Evolutionary conservation across 92 coral and sea anemone species (phyloP).

Genomic region (Parazoanthus swiftii): DNA sequence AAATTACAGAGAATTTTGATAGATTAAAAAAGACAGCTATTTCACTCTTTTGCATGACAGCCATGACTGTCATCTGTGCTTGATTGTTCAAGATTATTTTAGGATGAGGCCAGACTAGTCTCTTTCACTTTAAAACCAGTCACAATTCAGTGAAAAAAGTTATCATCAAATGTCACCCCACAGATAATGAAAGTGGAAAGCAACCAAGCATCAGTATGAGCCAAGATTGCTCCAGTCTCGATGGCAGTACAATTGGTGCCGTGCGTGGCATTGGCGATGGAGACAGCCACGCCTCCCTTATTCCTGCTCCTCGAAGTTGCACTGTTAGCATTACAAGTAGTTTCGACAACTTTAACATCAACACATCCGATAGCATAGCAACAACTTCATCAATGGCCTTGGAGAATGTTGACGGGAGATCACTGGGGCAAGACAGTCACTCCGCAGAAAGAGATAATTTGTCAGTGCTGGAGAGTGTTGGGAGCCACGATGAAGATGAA

Average conservation of each 20-base stretch:
- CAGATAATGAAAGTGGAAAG: conserved; percentile 90
- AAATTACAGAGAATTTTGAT: no score
- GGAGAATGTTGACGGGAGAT: conserved; percentile 59
- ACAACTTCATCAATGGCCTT: conserved; percentile 67
- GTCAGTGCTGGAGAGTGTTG: conserved; percentile 86
- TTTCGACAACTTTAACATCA: conserved; percentile 89
- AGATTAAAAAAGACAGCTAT: no score
- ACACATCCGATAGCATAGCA: conserved; percentile 57
- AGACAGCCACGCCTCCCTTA: conserved; percentile 91
- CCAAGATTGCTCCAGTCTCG: conserved; percentile 96
- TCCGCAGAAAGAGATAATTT: conserved; percentile 66
- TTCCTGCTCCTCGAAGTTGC: conserved; percentile 98
- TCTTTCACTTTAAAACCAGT: background rate
- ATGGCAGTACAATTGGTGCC: conserved; percentile 81
- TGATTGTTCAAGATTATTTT: no score
- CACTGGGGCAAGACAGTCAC: conserved; percentile 45
- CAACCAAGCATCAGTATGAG: conserved; percentile 97
- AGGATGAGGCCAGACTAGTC: no score
- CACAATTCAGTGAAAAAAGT: background rate
- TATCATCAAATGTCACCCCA: background rate
- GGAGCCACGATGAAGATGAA: conserved; percentile 67
- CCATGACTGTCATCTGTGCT: no score
- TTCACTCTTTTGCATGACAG: no score
- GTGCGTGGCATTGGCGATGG: conserved; percentile 79
- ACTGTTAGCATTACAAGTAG: conserved; percentile 98